Base-by-base conservation (phyloP, 2,888 invertebrate genomes). In the Caenorhabditis drosophilae region DNA sequence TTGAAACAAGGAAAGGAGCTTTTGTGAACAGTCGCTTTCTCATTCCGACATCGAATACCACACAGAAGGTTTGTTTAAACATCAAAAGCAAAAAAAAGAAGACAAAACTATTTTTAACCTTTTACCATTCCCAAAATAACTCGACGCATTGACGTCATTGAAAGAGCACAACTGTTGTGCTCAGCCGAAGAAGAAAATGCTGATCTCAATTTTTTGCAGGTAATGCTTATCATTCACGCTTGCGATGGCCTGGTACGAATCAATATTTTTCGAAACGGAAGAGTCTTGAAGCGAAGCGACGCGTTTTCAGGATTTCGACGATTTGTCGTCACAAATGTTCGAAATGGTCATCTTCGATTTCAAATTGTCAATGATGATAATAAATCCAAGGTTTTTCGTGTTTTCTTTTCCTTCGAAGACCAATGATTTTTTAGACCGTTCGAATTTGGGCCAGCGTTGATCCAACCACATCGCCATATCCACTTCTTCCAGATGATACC, bases 401-500 rank as follows among this genome's bases (percentile, higher is more conserved):
- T 25, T 12, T 9, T 16, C 9, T 11, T 4, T 34, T 34, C 23
- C 11, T 16, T n/a, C 16, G 22, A 49, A 22, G n/a, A 35, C 11
- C 3, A 12, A 3, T 34, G 3, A 4, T 40, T 41, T 51, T 51
- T 40, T 31, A 46, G 45, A 52, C 53, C n/a, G 50, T 73, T 20
- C 53, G 73, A 16, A 49, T 73, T 16, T 73, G 73, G 73, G 74
- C 74, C 0, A 71, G 75, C 51, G 69, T 62, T n/a, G 60, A 71
- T 16, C 44, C 66, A 1, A 50, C 60, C 12, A 63, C 67, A 7
- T 75, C 74, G 9, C 79, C 78, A 9, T 79, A 75, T 50, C 72
- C 79, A 12, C 55, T 61, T 40, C 67, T 79, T 12, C 79, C 79
- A 7, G 76, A 76, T 23, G 79, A 79, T 54, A 75, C 77, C 1